Evolutionary conservation across 2,113 vertebrate species (phyloP), one percentile per base, ranked within the genome.

Genomic region (Colossoma macropomum): DNA sequence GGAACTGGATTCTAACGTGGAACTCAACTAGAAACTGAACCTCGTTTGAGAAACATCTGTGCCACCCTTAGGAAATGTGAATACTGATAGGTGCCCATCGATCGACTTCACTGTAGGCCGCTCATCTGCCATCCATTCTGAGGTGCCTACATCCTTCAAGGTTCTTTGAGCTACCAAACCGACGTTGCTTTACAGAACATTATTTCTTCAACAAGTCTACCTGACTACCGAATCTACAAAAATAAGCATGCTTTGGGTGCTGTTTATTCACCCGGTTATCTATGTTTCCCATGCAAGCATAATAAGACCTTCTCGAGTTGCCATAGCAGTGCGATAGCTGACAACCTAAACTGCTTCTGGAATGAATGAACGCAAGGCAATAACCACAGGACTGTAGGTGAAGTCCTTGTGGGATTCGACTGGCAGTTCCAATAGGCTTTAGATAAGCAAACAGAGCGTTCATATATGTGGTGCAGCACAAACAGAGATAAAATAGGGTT

Each of bases 251-350:
- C 94, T 94, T 92, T 90, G 92, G 93, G 94, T 92, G 93, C 89
- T 13, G 89, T 83, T 92, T 85, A 84, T 88, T 89, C 93, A 94
- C 93, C 94, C 91, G 89, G 91, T 93, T 94, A 92, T 93, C 92
- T 95, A 95, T 92, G 91, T 93, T 90, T 94, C 92, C 94, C 94
- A 95, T 95, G 94, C 94, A 95, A 94, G 93, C 93, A 87, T 93
- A 93, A 94, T 90, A 93, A 92, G 92, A 92, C 92, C 89, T 85
- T 90, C 92, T 91, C 86, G 84, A 86, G 89, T 89, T 88, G 89
- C 92, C 90, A 76, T 77, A 74, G 87, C 90, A 86, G 87, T 91
- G 91, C 92, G 90, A 89, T 84, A 89, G 90, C 91, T 88, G 86
- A 89, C 92, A 90, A 91, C 90, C 88, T 85, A 87, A 75, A 88